Evolutionary conservation across 1,140 invertebrate genomes (phyloP).

Genomic region (Drosophila setifemur): DNA sequence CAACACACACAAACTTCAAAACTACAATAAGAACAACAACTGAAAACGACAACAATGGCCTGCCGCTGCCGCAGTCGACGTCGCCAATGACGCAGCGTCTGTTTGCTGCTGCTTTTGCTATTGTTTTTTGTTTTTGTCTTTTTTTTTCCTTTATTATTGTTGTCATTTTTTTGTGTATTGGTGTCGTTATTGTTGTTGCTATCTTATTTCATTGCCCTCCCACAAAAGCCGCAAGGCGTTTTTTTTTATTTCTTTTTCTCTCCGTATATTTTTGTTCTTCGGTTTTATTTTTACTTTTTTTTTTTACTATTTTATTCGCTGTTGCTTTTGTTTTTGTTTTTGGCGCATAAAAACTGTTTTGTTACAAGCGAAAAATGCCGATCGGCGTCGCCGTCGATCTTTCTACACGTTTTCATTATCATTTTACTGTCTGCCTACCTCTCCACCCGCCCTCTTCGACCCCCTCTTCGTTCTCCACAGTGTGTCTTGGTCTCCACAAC

Average conservation of each 20-base stretch:
- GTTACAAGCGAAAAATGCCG: constrained; percentile 69
- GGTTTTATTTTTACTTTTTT: constrained; percentile 12
- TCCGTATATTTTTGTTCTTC: constrained; percentile 22
- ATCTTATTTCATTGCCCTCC: neutral
- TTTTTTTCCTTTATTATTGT: constrained; percentile 31
- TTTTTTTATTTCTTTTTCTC: constrained; percentile 28
- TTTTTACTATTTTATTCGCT: too few species aligned
- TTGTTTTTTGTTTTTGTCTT: too few species aligned
- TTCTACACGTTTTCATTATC: constrained; percentile 62
- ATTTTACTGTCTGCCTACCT: constrained; percentile 39
- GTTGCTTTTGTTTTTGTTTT: constrained; percentile 33
- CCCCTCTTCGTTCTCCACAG: neutral
- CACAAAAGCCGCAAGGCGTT: constrained; percentile 30
- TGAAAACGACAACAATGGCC: constrained; percentile 63
- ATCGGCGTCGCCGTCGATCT: constrained; percentile 48
- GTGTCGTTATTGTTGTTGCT: too few species aligned
- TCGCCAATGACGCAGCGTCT: constrained; percentile 64
- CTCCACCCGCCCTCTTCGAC: neutral
- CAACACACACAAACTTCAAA: constrained; percentile 1
- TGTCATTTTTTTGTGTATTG: too few species aligned
- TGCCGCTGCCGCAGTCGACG: constrained; percentile 4
- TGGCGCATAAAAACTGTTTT: constrained; percentile 61
- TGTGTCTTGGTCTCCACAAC: neutral
- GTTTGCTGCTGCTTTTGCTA: constrained; percentile 62
- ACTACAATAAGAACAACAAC: neutral